Conservation (phyloP, 2,888 invertebrate genomes). For the Drosophila recens region DNA sequence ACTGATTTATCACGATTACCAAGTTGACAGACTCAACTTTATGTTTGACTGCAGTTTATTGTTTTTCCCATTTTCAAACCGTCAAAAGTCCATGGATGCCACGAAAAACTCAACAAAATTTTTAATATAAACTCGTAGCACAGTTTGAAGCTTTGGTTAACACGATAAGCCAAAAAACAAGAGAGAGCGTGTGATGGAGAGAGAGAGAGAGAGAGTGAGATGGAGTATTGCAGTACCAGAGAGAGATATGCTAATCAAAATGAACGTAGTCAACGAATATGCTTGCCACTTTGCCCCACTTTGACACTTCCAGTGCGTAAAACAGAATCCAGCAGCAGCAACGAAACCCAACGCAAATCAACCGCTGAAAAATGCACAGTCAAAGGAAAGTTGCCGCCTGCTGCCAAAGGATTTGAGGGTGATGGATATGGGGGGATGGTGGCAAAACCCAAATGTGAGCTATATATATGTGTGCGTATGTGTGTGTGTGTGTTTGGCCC, state of each 20-base stretch:
- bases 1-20: not conserved
- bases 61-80: not conserved
- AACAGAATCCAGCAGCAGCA: slow-evolving; percentile 19
- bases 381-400: slow-evolving; percentile 44
- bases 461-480: not conserved
- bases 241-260: slow-evolving; percentile 61
- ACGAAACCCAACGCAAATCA: slow-evolving; percentile 56
- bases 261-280: slow-evolving; percentile 35
- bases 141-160: slow-evolving; percentile 19
- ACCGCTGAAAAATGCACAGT: slow-evolving; percentile 60
- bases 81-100: slow-evolving; percentile 2
- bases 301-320: slow-evolving; percentile 16
- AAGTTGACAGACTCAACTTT: not conserved
- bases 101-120: slow-evolving; percentile 34
- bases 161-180: slow-evolving; percentile 13
- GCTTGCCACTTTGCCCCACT: slow-evolving; percentile 31
- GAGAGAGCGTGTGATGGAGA: not conserved
- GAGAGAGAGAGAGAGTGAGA: not conserved
- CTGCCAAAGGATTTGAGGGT: not conserved
- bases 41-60: slow-evolving; percentile 6
- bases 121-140: slow-evolving; percentile 55
- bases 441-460: slow-evolving; percentile 7
- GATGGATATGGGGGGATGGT: not conserved
- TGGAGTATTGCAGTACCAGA: slow-evolving; percentile 1
- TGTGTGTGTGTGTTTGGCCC: slow-evolving; percentile 1